These are phyloP conservation scores for Eciton burchellii DNA, from an alignment of 1,140 invertebrate genomes.

Conservation along the genomic window DNA sequence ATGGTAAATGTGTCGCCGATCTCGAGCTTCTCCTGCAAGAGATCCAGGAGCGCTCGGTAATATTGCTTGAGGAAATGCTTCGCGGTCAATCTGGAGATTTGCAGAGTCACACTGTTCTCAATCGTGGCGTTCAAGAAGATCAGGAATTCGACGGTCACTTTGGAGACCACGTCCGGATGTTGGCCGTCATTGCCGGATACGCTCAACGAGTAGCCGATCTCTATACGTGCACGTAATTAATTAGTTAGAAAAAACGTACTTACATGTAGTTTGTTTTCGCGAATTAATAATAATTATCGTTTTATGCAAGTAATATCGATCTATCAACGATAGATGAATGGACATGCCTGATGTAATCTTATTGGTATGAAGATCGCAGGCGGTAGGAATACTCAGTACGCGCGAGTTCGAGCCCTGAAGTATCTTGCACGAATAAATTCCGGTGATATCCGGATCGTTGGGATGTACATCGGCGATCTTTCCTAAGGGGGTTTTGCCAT, in stretches of 20 bases:
- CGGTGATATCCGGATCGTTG: slow-evolving; percentile 94
- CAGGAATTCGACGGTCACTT: slow-evolving; percentile 92
- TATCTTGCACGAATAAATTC: slow-evolving; percentile 95
- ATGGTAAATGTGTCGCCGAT: slow-evolving; percentile 89
- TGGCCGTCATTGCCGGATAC: slow-evolving; percentile 95
- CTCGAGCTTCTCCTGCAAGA: slow-evolving; percentile 88
- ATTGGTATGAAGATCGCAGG: slow-evolving; percentile 92
- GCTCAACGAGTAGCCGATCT: slow-evolving; percentile 90
- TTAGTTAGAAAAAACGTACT: not conserved
- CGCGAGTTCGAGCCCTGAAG: slow-evolving; percentile 87
- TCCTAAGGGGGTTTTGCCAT: slow-evolving; percentile 89
- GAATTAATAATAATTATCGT: slow-evolving; percentile 42
- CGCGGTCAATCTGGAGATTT: slow-evolving; percentile 90
- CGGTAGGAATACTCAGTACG: slow-evolving; percentile 90
- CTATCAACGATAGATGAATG: slow-evolving; percentile 54
- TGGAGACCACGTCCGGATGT: slow-evolving; percentile 93
- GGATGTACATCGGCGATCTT: slow-evolving; percentile 96
- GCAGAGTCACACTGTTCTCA: slow-evolving; percentile 92
- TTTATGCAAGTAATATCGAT: too few species aligned
- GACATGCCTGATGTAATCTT: slow-evolving; percentile 88
- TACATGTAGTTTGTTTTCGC: not conserved
- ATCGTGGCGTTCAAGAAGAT: slow-evolving; percentile 93
- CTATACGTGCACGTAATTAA: slow-evolving; percentile 65
- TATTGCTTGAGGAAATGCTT: slow-evolving; percentile 90
- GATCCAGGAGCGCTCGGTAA: slow-evolving; percentile 91